phyloP scores from a whole-genome alignment of 2,888 invertebrate species.

The Sepioteuthis lessoniana region DNA sequence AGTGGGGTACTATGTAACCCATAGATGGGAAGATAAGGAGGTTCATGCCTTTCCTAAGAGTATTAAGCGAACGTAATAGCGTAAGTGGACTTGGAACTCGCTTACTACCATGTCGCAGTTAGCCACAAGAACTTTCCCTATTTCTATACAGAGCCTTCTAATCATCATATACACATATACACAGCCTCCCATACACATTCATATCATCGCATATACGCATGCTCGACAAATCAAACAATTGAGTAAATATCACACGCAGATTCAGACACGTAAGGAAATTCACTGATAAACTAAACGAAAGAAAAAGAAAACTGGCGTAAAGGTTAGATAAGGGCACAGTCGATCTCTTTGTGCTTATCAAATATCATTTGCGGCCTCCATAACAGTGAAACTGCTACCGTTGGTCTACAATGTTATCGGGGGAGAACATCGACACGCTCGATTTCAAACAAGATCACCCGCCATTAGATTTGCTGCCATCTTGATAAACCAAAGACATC shows the following conservation, averaged over 20 bases:
- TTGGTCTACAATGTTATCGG: not conserved
- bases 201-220: not conserved
- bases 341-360: conserved; percentile 20
- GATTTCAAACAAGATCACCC: not conserved
- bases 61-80: too few relatives aligned
- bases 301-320: not conserved
- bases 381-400: not conserved
- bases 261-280: not conserved
- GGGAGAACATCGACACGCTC: not conserved
- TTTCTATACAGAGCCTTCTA: too few relatives aligned
- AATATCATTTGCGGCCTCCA: conserved; percentile 21
- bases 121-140: too few relatives aligned
- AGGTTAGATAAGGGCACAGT: not conserved
- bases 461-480: not conserved
- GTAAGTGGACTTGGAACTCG: too few relatives aligned
- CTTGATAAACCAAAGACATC: not conserved
- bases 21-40: too few relatives aligned
- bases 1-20: too few relatives aligned
- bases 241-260: not conserved
- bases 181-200: too few relatives aligned
- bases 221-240: not conserved
- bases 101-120: too few relatives aligned
- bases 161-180: too few relatives aligned
- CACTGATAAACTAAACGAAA: not conserved
- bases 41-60: too few relatives aligned